A percentile compares a stretch with the other conserved stretches of the same genome.
phyloP scores from a whole-genome alignment of 2,797 vertebrate species.

The Centropyge bicolor region DNA sequence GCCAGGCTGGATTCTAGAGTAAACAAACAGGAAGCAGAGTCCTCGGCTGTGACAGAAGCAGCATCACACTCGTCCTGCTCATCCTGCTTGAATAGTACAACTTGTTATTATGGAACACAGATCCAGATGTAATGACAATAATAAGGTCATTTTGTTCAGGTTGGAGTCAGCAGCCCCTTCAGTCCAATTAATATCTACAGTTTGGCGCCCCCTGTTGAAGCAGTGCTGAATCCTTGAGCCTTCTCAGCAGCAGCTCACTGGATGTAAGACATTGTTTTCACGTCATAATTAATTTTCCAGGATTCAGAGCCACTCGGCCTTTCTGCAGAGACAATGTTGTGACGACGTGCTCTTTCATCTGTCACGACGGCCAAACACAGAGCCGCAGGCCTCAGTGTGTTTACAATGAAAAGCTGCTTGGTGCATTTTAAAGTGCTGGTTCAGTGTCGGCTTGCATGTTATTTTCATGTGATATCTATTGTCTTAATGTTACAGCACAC shows the following conservation, averaged over 20 bases:
- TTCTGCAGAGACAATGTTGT: neutral
- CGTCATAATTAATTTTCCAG: neutral
- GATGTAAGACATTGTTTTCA: neutral
- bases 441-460: neutral
- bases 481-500: too few relatives aligned
- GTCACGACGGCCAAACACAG: neutral
- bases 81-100: neutral
- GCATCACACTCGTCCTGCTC: neutral
- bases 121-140: neutral
- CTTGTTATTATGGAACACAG: neutral
- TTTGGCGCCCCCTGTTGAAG: conserved; percentile 71
- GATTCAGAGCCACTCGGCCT: neutral
- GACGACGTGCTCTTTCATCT: neutral
- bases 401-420: neutral
- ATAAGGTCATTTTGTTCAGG: neutral
- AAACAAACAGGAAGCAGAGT: neutral
- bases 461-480: neutral
- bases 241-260: conserved; percentile 2
- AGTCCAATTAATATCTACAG: conserved; percentile 14
- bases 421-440: too few relatives aligned
- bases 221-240: neutral
- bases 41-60: neutral
- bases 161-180: neutral
- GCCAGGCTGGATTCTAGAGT: neutral
- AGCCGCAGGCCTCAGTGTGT: neutral